phyloP scores from a whole-genome alignment of 2,797 vertebrate species.

The Scleropages formosus region DNA sequence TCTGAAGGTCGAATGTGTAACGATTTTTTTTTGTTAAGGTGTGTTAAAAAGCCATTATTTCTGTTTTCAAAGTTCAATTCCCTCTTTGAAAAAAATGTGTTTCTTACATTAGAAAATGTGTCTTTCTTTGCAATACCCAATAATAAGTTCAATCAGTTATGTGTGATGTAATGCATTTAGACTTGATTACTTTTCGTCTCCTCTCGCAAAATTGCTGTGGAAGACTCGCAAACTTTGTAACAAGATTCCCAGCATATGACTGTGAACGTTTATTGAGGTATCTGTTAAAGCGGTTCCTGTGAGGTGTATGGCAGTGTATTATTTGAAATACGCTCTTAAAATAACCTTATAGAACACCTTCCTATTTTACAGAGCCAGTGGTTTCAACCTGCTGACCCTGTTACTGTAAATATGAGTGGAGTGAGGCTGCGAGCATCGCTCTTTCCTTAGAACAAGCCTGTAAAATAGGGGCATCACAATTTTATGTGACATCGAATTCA shows the following conservation, averaged over 20 bases:
- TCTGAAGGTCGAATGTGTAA: background rate
- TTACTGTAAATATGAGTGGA: slow-evolving; percentile 46
- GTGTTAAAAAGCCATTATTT: no score
- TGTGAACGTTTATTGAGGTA: slow-evolving; percentile 37
- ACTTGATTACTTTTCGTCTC: background rate
- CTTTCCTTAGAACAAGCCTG: slow-evolving; percentile 45
- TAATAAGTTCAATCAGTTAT: slow-evolving; percentile 11
- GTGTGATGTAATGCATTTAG: slow-evolving; percentile 6
- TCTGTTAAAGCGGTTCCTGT: slow-evolving; percentile 38
- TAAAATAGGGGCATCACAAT: slow-evolving; percentile 45
- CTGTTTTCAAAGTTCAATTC: no score
- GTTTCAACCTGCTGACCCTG: slow-evolving; percentile 43
- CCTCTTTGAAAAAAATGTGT: no score
- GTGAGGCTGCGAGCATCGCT: slow-evolving; percentile 41
- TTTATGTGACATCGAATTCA: slow-evolving; percentile 51
- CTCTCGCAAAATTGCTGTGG: slow-evolving; percentile 32
- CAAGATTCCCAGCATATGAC: slow-evolving; percentile 27
- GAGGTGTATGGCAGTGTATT: slow-evolving; percentile 35
- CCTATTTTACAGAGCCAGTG: slow-evolving; percentile 42
- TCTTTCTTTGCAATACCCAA: no score
- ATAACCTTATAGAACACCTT: slow-evolving; percentile 33
- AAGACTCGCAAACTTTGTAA: slow-evolving; percentile 25
- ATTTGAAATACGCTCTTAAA: slow-evolving; percentile 45
- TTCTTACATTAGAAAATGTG: no score
- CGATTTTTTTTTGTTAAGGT: no score